A percentile compares a stretch with the other conserved stretches of the same genome.
Evolutionary conservation across 2,113 vertebrate genomes (phyloP).

Genomic region (Hippopotamus amphibius): DNA sequence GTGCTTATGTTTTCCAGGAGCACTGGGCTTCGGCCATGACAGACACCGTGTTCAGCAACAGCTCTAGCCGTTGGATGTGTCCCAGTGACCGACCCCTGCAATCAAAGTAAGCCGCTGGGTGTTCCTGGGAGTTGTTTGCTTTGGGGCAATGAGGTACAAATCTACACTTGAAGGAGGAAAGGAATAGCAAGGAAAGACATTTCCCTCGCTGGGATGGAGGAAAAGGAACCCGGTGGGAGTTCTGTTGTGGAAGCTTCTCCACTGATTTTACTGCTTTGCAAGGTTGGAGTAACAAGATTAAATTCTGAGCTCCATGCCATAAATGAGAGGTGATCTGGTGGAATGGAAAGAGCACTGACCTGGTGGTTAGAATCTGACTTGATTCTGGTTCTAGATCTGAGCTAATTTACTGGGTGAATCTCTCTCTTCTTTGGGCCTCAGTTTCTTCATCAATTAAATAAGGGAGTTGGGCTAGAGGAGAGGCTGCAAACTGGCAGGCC

Average conservation of each 20-base stretch:
- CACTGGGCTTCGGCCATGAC: slow-evolving; percentile 88
- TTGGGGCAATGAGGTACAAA: background rate
- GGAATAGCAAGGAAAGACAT: background rate
- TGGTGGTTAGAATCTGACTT: too few species aligned
- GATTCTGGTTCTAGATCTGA: background rate
- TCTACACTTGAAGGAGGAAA: background rate
- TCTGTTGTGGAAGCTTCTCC: background rate
- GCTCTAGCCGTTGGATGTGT: slow-evolving; percentile 91
- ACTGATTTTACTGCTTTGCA: background rate
- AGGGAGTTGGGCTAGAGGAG: background rate
- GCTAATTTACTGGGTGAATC: background rate
- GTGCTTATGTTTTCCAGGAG: background rate
- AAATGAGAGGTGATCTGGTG: too few species aligned
- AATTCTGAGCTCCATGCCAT: background rate
- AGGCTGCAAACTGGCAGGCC: background rate
- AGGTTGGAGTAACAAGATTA: background rate
- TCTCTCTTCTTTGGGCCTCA: background rate
- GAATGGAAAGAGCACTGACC: too few species aligned
- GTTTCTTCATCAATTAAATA: background rate
- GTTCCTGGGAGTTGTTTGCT: background rate
- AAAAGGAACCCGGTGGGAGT: too few species aligned
- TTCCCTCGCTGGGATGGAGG: background rate
- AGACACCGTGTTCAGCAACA: slow-evolving; percentile 91
- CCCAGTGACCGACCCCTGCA: slow-evolving; percentile 91
- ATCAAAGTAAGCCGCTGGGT: slow-evolving; percentile 87